phyloP scores from a whole-genome alignment of 1,140 invertebrate genomes.

The Anagrus nilaparvatae region DNA sequence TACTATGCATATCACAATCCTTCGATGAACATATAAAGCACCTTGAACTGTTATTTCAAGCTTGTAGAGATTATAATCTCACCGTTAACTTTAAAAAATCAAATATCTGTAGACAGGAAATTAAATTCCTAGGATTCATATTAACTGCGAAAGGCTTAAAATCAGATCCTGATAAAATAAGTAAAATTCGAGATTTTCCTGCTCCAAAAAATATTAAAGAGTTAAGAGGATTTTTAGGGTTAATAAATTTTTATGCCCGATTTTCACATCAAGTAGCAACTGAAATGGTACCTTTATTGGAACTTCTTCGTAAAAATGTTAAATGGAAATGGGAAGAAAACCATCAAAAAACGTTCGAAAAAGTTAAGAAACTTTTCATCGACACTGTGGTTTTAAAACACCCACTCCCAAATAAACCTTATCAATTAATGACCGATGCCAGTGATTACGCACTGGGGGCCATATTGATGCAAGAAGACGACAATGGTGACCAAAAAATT shows the following conservation, averaged over 20 bases:
- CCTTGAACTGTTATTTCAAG: too few relatives aligned
- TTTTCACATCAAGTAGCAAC: background rate
- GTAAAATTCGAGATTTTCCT: background rate
- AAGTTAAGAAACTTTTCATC: conserved; percentile 4
- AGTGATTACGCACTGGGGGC: conserved; percentile 7
- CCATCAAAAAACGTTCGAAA: conserved; percentile 1
- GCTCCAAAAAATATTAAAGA: background rate
- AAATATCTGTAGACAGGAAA: too few relatives aligned
- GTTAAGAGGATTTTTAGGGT: conserved; percentile 4
- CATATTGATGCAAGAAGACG: conserved; percentile 1
- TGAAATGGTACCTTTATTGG: conserved; percentile 5
- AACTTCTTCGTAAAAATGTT: conserved; percentile 1
- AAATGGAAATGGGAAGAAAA: conserved; percentile 1
- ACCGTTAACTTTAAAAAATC: too few relatives aligned
- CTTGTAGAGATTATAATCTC: too few relatives aligned
- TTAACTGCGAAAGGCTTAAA: too few relatives aligned
- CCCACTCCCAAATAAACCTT: conserved; percentile 1
- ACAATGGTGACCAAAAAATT: background rate
- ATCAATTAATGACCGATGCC: conserved; percentile 4
- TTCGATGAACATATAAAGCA: too few relatives aligned
- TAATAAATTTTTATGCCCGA: conserved; percentile 7
- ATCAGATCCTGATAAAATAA: background rate
- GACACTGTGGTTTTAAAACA: conserved; percentile 2
- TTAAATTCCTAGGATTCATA: too few relatives aligned
- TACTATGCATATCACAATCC: too few relatives aligned